Base-by-base conservation (phyloP, 1,140 invertebrate species). In the Drosophila nebulosa region DNA sequence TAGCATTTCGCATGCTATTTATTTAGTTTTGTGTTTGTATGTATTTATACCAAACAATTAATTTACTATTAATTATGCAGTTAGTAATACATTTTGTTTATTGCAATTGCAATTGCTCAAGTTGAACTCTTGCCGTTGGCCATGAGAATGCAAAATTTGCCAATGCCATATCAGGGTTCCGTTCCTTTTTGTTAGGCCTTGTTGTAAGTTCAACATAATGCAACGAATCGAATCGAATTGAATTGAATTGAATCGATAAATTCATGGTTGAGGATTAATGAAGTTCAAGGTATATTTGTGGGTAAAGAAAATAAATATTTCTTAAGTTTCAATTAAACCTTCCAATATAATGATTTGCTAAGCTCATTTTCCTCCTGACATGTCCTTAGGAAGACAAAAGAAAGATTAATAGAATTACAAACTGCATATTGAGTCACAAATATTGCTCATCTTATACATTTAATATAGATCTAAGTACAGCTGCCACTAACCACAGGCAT, bases 31-130 rank as follows among this genome's bases (percentile, higher is more conserved):
- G 36, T 52, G 16, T 26, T 24, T 63, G n/a, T 5, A 52, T 27
- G 10, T 42, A 26, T 18, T n/a, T 50, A 50, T 63, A 21, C 4
- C 24, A 18, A 27, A 53, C 72, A 69, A 75, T 75, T 69, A 42
- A 46, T 58, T 55, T 58, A 63, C 42, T 69, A 51, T 63, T 63
- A 74, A 67, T 66, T 74, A 74, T 74, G 55, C 66, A 66, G 42
- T 60, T 60, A 16, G 52, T 74, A 61, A 36, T 46, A 50, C 60
- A 74, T 60, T 53, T 56, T 18, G 21, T 36, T 42, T 24, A 24
- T 59, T 58, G 21, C 39, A 18, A 10, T 58, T 10, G 22, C 58
- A 39, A 36, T 55, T 64, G 22, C 7, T 16, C 42, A 64, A 57
- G 63, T 56, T 74, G 58, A 74, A 74, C 9, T 46, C 39, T 46